phyloP scores from a whole-genome alignment of 2,797 vertebrate species.

The Anomalospiza imberbis region DNA sequence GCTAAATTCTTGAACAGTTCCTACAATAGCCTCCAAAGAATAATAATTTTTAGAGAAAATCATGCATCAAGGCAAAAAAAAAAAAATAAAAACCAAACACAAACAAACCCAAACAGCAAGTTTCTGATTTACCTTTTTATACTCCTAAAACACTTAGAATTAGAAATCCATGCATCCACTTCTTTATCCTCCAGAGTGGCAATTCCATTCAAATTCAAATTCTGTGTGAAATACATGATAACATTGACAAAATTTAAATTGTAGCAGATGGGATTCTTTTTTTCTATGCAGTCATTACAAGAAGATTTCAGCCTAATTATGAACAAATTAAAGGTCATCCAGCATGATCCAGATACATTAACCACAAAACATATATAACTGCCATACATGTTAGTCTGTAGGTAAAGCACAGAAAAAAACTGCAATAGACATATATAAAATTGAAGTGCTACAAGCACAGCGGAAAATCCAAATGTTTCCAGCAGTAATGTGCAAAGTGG shows the following conservation, averaged over 20 bases:
- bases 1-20: not conserved
- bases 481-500: not conserved
- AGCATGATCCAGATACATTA: not conserved
- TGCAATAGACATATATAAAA: not conserved
- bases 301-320: not conserved
- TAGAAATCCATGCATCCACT: slow-evolving; percentile 57
- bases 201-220: slow-evolving; percentile 33
- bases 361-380: not conserved
- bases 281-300: not conserved
- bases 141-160: not conserved
- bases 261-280: not conserved
- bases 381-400: not conserved
- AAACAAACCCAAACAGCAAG: not conserved
- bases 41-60: not conserved
- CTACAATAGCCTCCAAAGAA: not conserved
- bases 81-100: too few relatives aligned
- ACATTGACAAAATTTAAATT: not conserved
- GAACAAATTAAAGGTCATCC: not conserved
- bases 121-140: slow-evolving; percentile 34
- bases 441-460: not conserved
- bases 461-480: not conserved
- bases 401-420: not conserved
- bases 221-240: slow-evolving; percentile 43
- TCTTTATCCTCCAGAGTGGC: slow-evolving; percentile 40
- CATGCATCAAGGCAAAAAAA: not conserved